Base-by-base conservation (phyloP, 2,797 vertebrate species). In the Mormyrops boulengeri region DNA sequence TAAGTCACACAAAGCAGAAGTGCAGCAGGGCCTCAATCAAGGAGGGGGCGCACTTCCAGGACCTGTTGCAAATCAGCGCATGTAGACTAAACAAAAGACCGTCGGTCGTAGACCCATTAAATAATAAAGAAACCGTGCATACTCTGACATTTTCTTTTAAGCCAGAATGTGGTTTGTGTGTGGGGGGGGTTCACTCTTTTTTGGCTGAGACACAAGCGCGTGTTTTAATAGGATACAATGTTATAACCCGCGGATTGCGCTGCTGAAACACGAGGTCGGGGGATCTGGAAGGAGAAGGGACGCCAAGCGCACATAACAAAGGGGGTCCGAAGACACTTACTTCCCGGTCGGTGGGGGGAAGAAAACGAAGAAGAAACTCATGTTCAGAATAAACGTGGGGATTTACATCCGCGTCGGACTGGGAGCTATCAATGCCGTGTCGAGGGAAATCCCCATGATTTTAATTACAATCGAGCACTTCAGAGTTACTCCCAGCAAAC, bases 11-110 rank as follows among this genome's bases (percentile, higher is more conserved):
- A 85, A 85, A 85, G 82, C 82, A 88, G 94, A 95, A 94, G 95
- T 95, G 95, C 95, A 94, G 94, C 93, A 26, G 93, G 95, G 92
- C 91, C 92, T 91, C 92, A 22, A 52, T 90, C 57, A 66, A 22
- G 77, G 88, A 90, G 94, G 93, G 95, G 95, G 93, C 95, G 30
- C 55, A 85, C 50, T 84, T 49, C 69, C 73, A 60, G 77, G 94
- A 97, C 96, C 96, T 97, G 96, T 96, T 96, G 96, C 95, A 95
- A 96, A 95, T 95, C 96, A 94, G 93, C 94, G 94, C 95, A 95
- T 96, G 95, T 93, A 96, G 96, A 96, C 95, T 95, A 95, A 97
- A 97, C 96, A 97, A 96, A 97, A 96, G 96, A 96, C 19, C 26
- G 41, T 49, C 44, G 82, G 73, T 12, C 73, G 73, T 44, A 19